Percentiles rank a stretch among this genome's conserved stretches.
phyloP scores from a whole-genome alignment of 2,113 vertebrate species.

The Coracopsis vasa region DNA sequence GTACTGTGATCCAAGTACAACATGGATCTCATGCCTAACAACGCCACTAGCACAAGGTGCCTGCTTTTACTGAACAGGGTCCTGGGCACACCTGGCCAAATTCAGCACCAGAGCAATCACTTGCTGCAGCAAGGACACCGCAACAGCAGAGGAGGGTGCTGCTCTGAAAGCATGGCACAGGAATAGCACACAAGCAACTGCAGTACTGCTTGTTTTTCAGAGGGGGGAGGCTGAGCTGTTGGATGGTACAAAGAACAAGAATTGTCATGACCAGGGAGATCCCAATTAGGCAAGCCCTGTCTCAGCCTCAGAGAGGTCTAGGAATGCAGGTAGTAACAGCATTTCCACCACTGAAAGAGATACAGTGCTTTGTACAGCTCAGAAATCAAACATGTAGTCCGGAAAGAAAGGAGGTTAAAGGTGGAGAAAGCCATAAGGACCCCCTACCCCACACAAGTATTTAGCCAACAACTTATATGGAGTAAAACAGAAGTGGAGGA shows the following conservation, averaged over 20 bases:
- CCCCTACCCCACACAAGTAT: background rate
- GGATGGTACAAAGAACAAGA: background rate
- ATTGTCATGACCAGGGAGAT: background rate
- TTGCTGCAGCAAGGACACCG: background rate
- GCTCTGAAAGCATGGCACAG: background rate
- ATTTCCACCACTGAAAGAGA: background rate
- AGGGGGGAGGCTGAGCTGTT: background rate
- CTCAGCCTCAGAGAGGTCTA: background rate
- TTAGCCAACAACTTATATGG: background rate
- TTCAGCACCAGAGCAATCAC: background rate
- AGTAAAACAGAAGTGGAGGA: background rate
- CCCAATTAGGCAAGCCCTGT: background rate
- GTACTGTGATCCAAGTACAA: background rate
- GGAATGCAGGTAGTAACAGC: background rate
- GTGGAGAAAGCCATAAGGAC: background rate
- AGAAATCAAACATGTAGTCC: background rate
- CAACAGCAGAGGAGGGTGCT: background rate
- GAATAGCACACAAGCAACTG: rapidly evolving
- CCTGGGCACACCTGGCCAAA: background rate
- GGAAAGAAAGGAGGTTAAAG: background rate
- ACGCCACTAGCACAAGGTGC: background rate
- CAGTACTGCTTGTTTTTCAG: background rate
- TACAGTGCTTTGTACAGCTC: rapidly evolving
- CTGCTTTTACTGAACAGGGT: background rate
- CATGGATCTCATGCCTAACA: background rate